phyloP scores from a whole-genome alignment of 30 jellyfish, hydroid and myxozoan species.

The Hydractinia symbiolongicarpus region DNA sequence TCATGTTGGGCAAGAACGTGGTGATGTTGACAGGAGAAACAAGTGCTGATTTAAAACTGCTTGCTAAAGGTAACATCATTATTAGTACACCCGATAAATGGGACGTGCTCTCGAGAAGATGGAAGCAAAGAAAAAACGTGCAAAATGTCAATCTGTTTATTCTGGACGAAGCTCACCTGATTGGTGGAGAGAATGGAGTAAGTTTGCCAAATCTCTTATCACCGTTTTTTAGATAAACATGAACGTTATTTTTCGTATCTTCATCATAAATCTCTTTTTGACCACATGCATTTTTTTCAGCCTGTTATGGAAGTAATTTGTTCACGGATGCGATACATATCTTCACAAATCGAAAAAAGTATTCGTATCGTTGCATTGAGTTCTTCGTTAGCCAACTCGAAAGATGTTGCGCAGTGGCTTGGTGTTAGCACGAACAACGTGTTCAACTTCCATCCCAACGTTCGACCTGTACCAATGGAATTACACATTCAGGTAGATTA shows the following conservation, averaged over 20 bases:
- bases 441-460: constrained; percentile 95
- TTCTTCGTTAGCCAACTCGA: constrained; percentile 88
- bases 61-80: constrained; percentile 85
- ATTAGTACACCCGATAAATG: constrained; percentile 92
- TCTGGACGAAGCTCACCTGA: constrained; percentile 87
- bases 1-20: constrained; percentile 79
- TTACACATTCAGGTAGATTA: constrained; percentile 95
- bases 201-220: not conserved
- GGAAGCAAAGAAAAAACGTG: constrained; percentile 97
- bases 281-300: constrained; percentile 25
- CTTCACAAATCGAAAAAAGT: constrained; percentile 83
- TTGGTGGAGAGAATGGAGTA: constrained; percentile 98
- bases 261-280: not conserved
- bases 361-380: constrained; percentile 93
- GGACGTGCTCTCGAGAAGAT: constrained; percentile 94
- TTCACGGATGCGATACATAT: constrained; percentile 94
- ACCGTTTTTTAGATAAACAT: not conserved
- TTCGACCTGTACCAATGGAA: constrained; percentile 91
- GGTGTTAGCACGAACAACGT: constrained; percentile 88
- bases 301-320: constrained; percentile 97
- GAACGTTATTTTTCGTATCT: not conserved
- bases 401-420: constrained; percentile 97
- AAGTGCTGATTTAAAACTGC: constrained; percentile 79
- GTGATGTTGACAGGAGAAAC: constrained; percentile 97
- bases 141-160: constrained; percentile 79